Conservation (phyloP, 2,113 vertebrate genomes). For the Leucopsar rothschildi region DNA sequence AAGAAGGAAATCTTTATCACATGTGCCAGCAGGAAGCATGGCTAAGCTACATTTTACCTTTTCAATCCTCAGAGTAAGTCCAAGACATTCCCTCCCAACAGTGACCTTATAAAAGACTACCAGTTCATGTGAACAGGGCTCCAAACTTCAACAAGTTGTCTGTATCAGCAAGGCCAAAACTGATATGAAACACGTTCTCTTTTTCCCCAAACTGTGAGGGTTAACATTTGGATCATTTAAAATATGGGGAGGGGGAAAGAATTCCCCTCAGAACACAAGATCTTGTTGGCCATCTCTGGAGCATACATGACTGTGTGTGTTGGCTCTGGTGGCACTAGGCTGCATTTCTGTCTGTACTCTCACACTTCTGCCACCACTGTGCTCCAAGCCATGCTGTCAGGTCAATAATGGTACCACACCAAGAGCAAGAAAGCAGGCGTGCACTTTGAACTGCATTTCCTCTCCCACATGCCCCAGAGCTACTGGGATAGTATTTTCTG, state of each 20-base stretch:
- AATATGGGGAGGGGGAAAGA: neutral
- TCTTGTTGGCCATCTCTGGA: neutral
- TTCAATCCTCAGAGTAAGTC: neutral
- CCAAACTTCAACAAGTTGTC: neutral
- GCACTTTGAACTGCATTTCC: neutral
- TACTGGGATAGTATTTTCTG: neutral
- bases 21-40: neutral
- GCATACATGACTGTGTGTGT: neutral
- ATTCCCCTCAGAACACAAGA: neutral
- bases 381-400: neutral
- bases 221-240: neutral
- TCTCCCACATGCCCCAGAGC: neutral
- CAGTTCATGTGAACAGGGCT: neutral
- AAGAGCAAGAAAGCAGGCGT: neutral
- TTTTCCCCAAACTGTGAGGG: neutral
- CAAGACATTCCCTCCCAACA: neutral
- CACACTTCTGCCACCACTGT: neutral
- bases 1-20: neutral
- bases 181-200: neutral
- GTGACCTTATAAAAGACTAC: neutral
- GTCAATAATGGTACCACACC: rapidly evolving
- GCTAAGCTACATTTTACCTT: neutral
- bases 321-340: neutral
- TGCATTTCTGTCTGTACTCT: neutral
- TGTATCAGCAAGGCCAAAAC: neutral